Conservation (phyloP, 2,888 invertebrate genomes). For the Lasiommata megera region DNA sequence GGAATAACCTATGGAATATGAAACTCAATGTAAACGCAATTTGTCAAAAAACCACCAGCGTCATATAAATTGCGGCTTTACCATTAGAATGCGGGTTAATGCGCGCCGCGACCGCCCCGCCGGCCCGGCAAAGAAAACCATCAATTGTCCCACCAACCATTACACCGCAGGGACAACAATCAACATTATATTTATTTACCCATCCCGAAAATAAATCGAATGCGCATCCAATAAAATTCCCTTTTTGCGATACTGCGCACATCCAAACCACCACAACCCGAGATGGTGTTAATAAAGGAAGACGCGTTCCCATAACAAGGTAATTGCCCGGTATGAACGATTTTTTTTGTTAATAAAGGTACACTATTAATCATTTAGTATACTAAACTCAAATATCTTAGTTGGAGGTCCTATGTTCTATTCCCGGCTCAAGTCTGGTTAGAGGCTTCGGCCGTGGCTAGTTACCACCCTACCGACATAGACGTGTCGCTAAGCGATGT, state of each 20-base stretch:
- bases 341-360: too few relatives aligned
- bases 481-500: too few relatives aligned
- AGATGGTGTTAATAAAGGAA: not conserved
- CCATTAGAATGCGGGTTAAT: constrained; percentile 22
- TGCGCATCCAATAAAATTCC: constrained; percentile 34
- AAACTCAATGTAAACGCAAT: not conserved
- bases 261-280: constrained; percentile 33
- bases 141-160: constrained; percentile 14
- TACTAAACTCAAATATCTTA: too few relatives aligned
- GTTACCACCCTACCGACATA: too few relatives aligned
- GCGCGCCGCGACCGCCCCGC: not conserved
- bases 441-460: too few relatives aligned
- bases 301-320: not conserved
- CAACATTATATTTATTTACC: constrained; percentile 22
- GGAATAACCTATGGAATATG: too few relatives aligned
- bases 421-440: too few relatives aligned
- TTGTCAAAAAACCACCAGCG: constrained; percentile 21
- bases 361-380: too few relatives aligned
- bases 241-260: constrained; percentile 35
- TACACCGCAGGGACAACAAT: not conserved
- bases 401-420: too few relatives aligned
- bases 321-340: not conserved
- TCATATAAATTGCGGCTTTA: constrained; percentile 27
- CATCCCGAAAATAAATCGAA: constrained; percentile 27
- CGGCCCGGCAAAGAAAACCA: constrained; percentile 16